Evolutionary conservation across 2,888 invertebrate genomes (phyloP).

Genomic region (Polia nebulosa): DNA sequence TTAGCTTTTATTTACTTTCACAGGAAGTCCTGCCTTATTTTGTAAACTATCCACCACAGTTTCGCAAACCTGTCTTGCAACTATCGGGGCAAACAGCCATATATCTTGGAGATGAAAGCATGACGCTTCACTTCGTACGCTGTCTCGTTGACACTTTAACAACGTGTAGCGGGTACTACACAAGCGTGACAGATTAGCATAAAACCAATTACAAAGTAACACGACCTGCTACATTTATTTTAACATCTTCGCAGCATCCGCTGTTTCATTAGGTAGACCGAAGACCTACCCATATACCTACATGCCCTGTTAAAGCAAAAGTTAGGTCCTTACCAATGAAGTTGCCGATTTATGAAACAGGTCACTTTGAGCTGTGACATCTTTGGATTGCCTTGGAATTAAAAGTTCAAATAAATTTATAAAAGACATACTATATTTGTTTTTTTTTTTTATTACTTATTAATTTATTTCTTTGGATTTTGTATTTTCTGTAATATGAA

Average conservation of each 20-base stretch:
- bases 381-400: too few species aligned
- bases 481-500: too few species aligned
- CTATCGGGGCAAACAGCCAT: not conserved
- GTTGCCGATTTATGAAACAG: too few species aligned
- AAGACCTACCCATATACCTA: not conserved
- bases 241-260: slow-evolving; percentile 38
- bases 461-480: too few species aligned
- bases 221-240: slow-evolving; percentile 33
- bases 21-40: not conserved
- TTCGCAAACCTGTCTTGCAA: not conserved
- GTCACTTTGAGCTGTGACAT: too few species aligned
- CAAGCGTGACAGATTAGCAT: slow-evolving; percentile 36
- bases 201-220: slow-evolving; percentile 63
- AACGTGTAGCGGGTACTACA: not conserved
- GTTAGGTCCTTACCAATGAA: too few species aligned
- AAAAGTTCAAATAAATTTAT: too few species aligned
- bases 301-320: slow-evolving; percentile 9
- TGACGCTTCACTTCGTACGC: slow-evolving; percentile 6
- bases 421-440: too few species aligned
- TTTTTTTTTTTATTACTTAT: too few species aligned
- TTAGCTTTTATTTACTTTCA: not conserved
- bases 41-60: not conserved
- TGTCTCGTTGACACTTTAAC: slow-evolving; percentile 18
- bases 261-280: slow-evolving; percentile 12
- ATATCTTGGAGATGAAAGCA: slow-evolving; percentile 20